Percentiles rank a stretch among this genome's conserved stretches.
phyloP scores from a whole-genome alignment of 2,888 invertebrate species.

The Limnephilus auricula region DNA sequence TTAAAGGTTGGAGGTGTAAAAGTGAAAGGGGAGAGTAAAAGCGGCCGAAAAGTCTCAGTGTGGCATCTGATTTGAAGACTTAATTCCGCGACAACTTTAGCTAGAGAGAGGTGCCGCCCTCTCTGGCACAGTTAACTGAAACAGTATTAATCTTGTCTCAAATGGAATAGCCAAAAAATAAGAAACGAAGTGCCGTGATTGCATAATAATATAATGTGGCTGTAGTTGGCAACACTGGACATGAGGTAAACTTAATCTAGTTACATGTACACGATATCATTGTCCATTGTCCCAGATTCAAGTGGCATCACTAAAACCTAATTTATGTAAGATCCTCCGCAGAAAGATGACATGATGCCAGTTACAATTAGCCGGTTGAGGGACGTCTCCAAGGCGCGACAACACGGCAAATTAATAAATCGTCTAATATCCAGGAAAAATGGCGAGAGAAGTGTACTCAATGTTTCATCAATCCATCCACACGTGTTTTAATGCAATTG shows the following conservation, averaged over 20 bases:
- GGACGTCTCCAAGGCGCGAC: constrained; percentile 5
- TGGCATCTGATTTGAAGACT: background rate
- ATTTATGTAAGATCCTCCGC: constrained; percentile 51
- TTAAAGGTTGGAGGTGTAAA: background rate
- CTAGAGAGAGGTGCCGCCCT: background rate
- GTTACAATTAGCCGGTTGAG: constrained; percentile 2
- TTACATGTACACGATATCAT: constrained; percentile 30
- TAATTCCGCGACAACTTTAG: background rate
- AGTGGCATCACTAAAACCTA: constrained; percentile 47
- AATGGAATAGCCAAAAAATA: background rate
- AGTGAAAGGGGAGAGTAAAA: constrained; percentile 13
- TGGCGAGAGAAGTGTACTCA: constrained; percentile 13
- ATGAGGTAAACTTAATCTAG: constrained; percentile 40
- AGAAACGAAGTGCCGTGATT: background rate
- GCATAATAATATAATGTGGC: constrained; percentile 6
- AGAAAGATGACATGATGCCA: constrained; percentile 5
- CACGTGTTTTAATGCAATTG: constrained; percentile 9
- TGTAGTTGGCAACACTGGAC: constrained; percentile 31
- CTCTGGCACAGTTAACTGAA: too few species aligned
- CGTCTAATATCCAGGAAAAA: constrained; percentile 20
- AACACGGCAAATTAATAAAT: constrained; percentile 27
- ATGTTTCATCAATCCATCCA: background rate
- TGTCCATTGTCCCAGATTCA: constrained; percentile 42
- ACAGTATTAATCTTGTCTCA: background rate
- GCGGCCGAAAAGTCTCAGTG: constrained; percentile 10